Base-by-base conservation (phyloP, 2,797 vertebrate genomes). In the Amblyopsis hoosieri region DNA sequence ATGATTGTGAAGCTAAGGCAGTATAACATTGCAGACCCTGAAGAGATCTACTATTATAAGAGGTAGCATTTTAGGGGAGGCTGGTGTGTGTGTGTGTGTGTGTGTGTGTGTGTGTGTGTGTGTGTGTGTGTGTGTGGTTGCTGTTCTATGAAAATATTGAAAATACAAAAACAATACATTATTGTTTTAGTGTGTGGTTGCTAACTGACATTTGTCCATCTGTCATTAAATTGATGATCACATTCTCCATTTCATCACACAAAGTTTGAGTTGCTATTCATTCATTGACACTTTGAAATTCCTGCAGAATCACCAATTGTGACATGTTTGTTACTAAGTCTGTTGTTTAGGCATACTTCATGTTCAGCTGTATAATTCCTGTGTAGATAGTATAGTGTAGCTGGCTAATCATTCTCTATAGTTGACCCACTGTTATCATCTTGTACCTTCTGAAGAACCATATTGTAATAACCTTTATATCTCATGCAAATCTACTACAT, bases 11-110 rank as follows among this genome's bases (percentile, higher is more conserved):
- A 98, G 84, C 83, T 99, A 60, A 87, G 95, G 63, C 92, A 98
- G 14, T 92, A 93, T 58, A 95, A 94, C 66, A 97, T 99, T 72
- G 89, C 95, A 5, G 95, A 99, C 74, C 97, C 97, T 0, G 95
- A 97, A 0, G 97, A 99, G 82, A 97, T 99, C 83, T 91, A 90
- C 84, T 90, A 79, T 86, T 99, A 96, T 80, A 99, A 99, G 87
- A 97, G 89, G 98, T 99, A 94, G 19, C 19, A 23, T 23, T 23
- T 23, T 58, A 67, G 47, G 4, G 17, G 46, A 23, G 14, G 7
- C 15, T 23, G 19, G 19, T 23, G 19, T 23, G 19, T 23, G 2
- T 23, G 19, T 23, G 19, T 23, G 2, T 23, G 17, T 1, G 17
- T 19, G 17, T 19, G 17, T 1, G 17, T 19, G 17, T 19, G 17